Evolutionary conservation across 2,888 invertebrate genomes (phyloP).

Genomic region (Thecophora atra): DNA sequence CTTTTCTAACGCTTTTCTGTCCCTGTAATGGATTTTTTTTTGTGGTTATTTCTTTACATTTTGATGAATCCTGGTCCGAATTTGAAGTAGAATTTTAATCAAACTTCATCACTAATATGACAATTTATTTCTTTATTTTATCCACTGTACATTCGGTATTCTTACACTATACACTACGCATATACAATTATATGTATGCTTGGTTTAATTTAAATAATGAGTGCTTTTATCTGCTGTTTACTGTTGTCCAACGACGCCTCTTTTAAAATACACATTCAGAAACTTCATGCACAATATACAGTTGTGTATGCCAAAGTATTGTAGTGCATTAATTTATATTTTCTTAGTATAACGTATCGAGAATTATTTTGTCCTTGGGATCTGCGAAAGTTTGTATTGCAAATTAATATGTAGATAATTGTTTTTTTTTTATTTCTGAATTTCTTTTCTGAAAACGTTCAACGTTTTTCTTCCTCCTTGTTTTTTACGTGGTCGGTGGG

Average conservation of each 20-base stretch:
- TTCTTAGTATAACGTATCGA: too few species aligned
- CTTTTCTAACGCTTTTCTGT: not conserved
- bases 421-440: not conserved
- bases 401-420: not conserved
- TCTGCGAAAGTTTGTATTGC: not conserved
- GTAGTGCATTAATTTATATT: too few species aligned
- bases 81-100: not conserved
- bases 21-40: too few species aligned
- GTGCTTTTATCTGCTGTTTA: conserved; percentile 10
- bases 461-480: not conserved
- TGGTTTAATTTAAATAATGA: conserved; percentile 10
- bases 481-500: too few species aligned
- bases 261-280: too few species aligned
- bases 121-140: conserved; percentile 1
- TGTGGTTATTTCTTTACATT: conserved; percentile 10
- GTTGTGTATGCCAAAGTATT: too few species aligned
- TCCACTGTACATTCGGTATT: too few species aligned
- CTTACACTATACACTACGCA: too few species aligned
- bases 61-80: too few species aligned
- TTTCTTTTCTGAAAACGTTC: not conserved
- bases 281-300: too few species aligned
- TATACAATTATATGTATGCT: too few species aligned
- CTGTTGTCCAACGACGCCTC: not conserved
- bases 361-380: too few species aligned
- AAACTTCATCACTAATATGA: not conserved